Evolutionary conservation across 92 coral and sea anemone species (phyloP), one percentile per base, ranked within the genome.

Genomic region (Anthopleura xanthogrammica): DNA sequence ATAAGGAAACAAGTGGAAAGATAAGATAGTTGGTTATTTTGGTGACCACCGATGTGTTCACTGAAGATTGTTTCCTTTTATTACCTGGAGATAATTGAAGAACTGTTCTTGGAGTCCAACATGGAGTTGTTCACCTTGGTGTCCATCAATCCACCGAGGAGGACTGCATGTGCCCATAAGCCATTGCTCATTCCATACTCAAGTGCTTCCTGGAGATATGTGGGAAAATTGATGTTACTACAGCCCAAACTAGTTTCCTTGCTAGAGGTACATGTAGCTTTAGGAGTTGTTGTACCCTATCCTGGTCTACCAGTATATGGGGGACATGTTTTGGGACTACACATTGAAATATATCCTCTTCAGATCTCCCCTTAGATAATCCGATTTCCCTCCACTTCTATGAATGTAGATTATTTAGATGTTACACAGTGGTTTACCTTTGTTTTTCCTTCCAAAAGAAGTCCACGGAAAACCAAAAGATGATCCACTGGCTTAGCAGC

Each of bases 141-240:
- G 60, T 90, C 93, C 85, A 90, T 60, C 40, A 85, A 83, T 24
- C 83, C 74, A 19, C 95, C 83, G 43, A 90, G 80, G 39, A 89
- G 68, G 50, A 94, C 79, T 17, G 98, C 95, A 75, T 94, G 98
- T 2, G 95, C 98, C 98, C 98, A 94, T 56, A 92, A 66, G 42
- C 83, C 80, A 43, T 85, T 78, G 4, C 36, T 77, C 81, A 89
- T 86, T 24, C 93, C 89, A 48, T 86, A 85, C 72, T 91, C 93
- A 14, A 94, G 55, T 0, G 98, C 98, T 46, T 94, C 98, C 95
- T 93, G 66, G 1, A 66, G 43, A 68, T 7, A 36, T 68, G 16
- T 42, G 29, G 50, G 9, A 4, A 5, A 23, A 68, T n/a, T 23
- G 11, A 12, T 54, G 16, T 54, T 54, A 54, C 11, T 54, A 5